A percentile compares a stretch with the other conserved stretches of the same genome.
phyloP scores from a whole-genome alignment of 2,113 vertebrate species.

The Pelecanoides urinatrix region DNA sequence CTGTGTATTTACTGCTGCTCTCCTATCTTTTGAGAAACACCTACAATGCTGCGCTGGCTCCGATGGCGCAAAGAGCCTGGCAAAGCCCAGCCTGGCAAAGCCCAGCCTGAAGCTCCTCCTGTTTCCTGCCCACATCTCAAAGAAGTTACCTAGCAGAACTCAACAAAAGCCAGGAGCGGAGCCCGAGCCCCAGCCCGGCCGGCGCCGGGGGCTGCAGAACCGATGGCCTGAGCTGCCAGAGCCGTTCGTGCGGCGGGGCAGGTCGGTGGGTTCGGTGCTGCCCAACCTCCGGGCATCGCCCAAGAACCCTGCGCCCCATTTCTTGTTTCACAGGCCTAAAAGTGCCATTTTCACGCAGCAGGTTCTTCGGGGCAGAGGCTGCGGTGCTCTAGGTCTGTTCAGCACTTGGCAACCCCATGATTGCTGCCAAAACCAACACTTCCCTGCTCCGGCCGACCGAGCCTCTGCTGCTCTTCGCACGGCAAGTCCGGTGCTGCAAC shows the following conservation, averaged over 20 bases:
- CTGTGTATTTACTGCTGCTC: background rate
- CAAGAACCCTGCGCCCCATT: background rate
- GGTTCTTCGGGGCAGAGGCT: background rate
- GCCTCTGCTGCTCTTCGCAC: background rate
- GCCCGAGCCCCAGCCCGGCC: background rate
- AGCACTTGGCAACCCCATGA: fast-evolving
- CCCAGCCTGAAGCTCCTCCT: background rate
- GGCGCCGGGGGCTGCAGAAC: background rate
- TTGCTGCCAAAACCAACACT: fast-evolving
- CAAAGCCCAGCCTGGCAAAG: background rate
- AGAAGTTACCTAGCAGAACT: background rate
- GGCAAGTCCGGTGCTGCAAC: fast-evolving
- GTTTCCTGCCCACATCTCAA: background rate
- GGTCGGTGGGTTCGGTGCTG: background rate
- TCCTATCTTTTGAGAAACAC: background rate
- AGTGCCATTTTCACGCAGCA: fast-evolving
- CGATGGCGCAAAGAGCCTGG: background rate
- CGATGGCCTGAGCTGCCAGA: fast-evolving
- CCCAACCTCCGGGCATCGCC: background rate
- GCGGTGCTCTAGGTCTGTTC: fast-evolving
- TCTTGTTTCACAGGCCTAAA: background rate
- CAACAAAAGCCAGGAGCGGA: background rate
- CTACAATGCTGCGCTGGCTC: fast-evolving
- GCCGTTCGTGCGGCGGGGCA: fast-evolving
- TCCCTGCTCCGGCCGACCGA: fast-evolving